phyloP scores from a whole-genome alignment of 2,888 invertebrate genomes.

The Amiota mariae region DNA sequence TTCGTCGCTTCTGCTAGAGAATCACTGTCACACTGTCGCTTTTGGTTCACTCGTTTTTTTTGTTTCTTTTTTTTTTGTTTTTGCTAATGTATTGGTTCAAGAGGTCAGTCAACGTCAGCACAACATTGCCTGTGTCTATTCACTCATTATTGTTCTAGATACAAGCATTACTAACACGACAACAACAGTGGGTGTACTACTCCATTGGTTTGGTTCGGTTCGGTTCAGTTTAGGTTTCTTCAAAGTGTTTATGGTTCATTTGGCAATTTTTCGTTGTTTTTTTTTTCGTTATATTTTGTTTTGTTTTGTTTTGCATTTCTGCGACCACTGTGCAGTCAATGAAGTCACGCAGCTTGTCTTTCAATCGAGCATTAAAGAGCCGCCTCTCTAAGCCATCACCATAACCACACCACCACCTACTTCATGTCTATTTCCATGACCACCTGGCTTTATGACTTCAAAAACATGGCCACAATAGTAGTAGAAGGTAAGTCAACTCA shows the following conservation, averaged over 20 bases:
- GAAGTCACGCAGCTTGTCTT: no score
- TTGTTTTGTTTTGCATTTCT: no score
- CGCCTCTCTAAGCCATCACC: not conserved
- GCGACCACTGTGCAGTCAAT: no score
- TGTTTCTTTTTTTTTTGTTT: no score
- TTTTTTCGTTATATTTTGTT: not conserved
- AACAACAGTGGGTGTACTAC: slow-evolving; percentile 9
- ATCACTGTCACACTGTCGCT: slow-evolving; percentile 17
- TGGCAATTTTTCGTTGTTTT: slow-evolving; percentile 2
- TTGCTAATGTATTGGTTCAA: slow-evolving; percentile 63
- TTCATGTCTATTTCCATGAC: slow-evolving; percentile 25
- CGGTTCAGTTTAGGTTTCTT: no score
- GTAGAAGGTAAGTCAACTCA: no score
- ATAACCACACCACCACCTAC: slow-evolving; percentile 10
- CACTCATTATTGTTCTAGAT: slow-evolving; percentile 40
- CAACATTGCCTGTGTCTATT: slow-evolving; percentile 45
- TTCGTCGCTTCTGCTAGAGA: not conserved
- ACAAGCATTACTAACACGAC: slow-evolving; percentile 31
- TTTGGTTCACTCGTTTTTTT: slow-evolving; percentile 44
- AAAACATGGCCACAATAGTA: slow-evolving; percentile 8
- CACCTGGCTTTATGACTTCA: not conserved
- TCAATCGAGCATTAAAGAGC: no score
- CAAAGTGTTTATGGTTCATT: slow-evolving; percentile 7
- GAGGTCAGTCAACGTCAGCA: slow-evolving; percentile 53
- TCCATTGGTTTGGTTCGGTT: no score